Conservation (phyloP, 2,888 invertebrate genomes). For the Odontocolon sp. region DNA sequence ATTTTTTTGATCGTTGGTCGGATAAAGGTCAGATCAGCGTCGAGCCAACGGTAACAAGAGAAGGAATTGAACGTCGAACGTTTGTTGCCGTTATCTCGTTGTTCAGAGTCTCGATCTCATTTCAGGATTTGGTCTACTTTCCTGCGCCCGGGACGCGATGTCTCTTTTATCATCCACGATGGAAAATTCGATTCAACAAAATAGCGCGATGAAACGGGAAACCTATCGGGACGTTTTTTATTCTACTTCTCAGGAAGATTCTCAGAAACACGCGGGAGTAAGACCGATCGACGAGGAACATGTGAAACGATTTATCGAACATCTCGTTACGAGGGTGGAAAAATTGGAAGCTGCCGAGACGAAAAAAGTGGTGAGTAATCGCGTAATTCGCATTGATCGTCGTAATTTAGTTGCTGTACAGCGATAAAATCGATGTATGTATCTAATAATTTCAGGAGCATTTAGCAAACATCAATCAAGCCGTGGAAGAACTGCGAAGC, state of each 20-base stretch:
- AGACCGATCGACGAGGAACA: constrained; percentile 47
- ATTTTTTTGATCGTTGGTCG: background rate
- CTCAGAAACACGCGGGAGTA: background rate
- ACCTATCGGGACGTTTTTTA: background rate
- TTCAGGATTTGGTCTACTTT: constrained; percentile 71
- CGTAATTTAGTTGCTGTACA: no score
- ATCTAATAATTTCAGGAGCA: constrained; percentile 69
- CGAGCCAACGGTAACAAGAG: constrained; percentile 68
- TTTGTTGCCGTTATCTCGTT: background rate
- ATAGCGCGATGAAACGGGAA: background rate
- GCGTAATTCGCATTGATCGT: background rate
- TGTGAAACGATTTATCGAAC: constrained; percentile 63
- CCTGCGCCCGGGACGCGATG: constrained; percentile 57
- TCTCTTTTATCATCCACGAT: constrained; percentile 18
- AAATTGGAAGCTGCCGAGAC: constrained; percentile 65
- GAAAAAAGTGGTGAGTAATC: constrained; percentile 64
- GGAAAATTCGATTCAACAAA: background rate
- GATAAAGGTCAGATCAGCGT: constrained; percentile 59
- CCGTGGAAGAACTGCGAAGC: constrained; percentile 62
- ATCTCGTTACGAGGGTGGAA: constrained; percentile 68
- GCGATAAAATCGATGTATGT: no score
- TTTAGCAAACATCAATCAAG: constrained; percentile 64
- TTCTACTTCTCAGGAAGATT: background rate
- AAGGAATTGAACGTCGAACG: constrained; percentile 61
- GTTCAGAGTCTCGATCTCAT: constrained; percentile 38